These are phyloP conservation scores for Selenia dentaria DNA, from an alignment of 2,888 invertebrate species.

Conservation along the genomic window DNA sequence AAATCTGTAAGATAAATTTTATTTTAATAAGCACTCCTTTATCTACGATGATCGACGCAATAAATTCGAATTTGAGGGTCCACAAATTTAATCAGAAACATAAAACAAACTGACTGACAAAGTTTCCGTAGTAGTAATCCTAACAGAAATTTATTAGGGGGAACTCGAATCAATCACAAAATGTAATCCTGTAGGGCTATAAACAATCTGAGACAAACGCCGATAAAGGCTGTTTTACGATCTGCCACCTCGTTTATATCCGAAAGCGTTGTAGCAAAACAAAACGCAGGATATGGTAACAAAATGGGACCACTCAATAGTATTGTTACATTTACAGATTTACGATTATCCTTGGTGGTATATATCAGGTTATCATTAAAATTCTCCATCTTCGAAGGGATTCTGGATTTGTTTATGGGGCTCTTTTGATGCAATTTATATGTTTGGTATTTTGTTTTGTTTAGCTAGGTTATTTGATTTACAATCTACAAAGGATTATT, in stretches of 20 bases:
- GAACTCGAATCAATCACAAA: constrained; percentile 77
- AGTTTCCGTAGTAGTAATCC: constrained; percentile 53
- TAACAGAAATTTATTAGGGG: constrained; percentile 65
- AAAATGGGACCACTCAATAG: constrained; percentile 63
- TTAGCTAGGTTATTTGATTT: constrained; percentile 40
- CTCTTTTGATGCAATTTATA: constrained; percentile 38
- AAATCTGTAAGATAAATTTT: constrained; percentile 52
- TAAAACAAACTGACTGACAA: constrained; percentile 65
- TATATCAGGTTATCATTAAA: constrained; percentile 61
- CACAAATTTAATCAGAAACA: constrained; percentile 56
- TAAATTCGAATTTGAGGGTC: constrained; percentile 52
- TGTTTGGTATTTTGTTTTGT: constrained; percentile 41
- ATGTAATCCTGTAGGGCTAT: constrained; percentile 72
- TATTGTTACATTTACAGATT: constrained; percentile 63
- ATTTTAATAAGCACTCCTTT: constrained; percentile 59
- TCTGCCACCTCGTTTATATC: constrained; percentile 77
- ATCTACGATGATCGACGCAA: constrained; percentile 49
- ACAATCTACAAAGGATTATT: constrained; percentile 17
- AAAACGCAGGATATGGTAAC: constrained; percentile 62
- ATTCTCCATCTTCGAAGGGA: constrained; percentile 54
- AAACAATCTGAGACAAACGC: constrained; percentile 74
- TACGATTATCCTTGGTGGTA: constrained; percentile 59
- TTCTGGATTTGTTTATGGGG: constrained; percentile 59
- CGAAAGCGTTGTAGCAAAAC: constrained; percentile 58
- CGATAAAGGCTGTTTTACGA: constrained; percentile 75